Evolutionary conservation across 2,113 vertebrate species (phyloP), one percentile per base, ranked within the genome.

Genomic region (Periophthalmus modestus): DNA sequence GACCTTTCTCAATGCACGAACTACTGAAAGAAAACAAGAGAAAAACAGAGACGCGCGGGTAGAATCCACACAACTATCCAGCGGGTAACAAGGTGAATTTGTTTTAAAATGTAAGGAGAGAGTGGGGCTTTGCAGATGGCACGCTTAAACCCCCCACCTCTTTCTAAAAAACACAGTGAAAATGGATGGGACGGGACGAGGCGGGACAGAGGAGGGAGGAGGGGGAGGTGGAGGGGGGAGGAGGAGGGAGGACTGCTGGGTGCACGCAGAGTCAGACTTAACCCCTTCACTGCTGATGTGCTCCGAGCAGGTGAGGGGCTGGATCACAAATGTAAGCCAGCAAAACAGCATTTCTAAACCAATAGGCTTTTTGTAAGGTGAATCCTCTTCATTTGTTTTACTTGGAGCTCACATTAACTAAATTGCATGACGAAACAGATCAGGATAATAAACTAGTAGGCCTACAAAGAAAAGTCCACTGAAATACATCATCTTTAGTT

Each of bases 201-300:
- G 7, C 63, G 7, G 54, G n/a, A n/a, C n/a, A n/a, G n/a, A n/a
- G 11, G 47, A 28, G 72, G 33, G 79, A 54, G 54, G 81, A 65
- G 54, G 71, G 63, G 39, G 72, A n/a, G n/a, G n/a, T n/a, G 34
- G 71, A 66, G 75, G 62, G 83, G 76, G 88, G 72, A 33, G 70
- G 65, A 75, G 62, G 82, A 77, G 88, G 84, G 82, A 85, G 85
- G 83, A 68, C 78, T 76, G 86, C 80, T 76, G 82, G 24, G 79
- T 85, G 89, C 79, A 79, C 89, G 91, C 91, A 77, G 81, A 91
- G 91, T 90, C 92, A 92, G 85, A 78, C 73, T 82, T 94, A 93
- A 94, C 93, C 80, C 92, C 5, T 89, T 89, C 78, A 47, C 55
- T 47, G 28, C 90, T 77, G 67, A 65, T 0, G 43, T 19, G 24